Evolutionary conservation across 2,113 vertebrate genomes (phyloP).

Genomic region (Hemiscyllium ocellatum): DNA sequence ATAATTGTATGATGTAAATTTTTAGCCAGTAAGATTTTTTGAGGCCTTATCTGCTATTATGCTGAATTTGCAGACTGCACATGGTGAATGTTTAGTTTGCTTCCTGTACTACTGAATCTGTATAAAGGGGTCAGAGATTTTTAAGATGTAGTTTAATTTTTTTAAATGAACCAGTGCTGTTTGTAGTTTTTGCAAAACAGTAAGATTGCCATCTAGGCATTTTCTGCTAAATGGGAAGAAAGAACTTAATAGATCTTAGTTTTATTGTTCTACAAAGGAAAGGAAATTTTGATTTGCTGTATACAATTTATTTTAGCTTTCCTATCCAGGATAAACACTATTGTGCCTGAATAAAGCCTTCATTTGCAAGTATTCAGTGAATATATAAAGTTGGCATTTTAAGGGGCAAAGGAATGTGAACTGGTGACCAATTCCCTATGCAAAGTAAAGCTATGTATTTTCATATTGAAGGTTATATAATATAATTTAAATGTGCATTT

Average conservation of each 20-base stretch:
- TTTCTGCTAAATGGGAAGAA: conserved; percentile 49
- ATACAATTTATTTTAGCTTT: conserved; percentile 60
- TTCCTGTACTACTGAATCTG: conserved; percentile 94
- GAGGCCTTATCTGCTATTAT: conserved; percentile 92
- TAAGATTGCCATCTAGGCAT: conserved; percentile 64
- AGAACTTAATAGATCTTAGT: conserved; percentile 54
- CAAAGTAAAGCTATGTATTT: conserved; percentile 39
- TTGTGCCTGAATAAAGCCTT: conserved; percentile 72
- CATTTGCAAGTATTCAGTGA: conserved; percentile 57
- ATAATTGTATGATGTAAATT: conserved; percentile 42
- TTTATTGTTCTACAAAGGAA: conserved; percentile 49
- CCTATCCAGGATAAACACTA: conserved; percentile 71
- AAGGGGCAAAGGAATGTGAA: conserved; percentile 37
- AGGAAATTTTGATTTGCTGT: conserved; percentile 54
- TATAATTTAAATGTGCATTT: conserved; percentile 25
- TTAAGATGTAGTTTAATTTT: conserved; percentile 64
- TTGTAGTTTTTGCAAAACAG: conserved; percentile 57
- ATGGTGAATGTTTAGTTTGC: conserved; percentile 58
- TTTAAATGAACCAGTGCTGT: conserved; percentile 62
- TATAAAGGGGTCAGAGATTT: conserved; percentile 73
- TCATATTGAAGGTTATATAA: conserved; percentile 19
- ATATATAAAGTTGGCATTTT: conserved; percentile 46
- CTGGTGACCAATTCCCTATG: conserved; percentile 48
- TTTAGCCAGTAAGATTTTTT: conserved; percentile 71
- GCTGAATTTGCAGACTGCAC: conserved; percentile 66